Conservation (phyloP, 92 coral and sea anemone genomes). For the Montipora capitata region DNA sequence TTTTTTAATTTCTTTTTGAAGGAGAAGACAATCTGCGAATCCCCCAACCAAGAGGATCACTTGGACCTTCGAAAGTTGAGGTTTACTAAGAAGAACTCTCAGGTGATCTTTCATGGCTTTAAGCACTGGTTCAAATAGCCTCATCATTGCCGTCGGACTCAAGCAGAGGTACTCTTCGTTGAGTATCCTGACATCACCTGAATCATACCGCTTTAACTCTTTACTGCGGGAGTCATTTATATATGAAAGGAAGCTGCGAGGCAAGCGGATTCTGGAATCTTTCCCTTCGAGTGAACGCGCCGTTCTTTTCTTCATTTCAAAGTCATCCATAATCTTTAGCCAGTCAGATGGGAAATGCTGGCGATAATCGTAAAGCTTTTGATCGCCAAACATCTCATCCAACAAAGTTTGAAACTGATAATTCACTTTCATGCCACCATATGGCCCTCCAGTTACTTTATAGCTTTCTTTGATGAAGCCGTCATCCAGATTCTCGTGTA, state of each 20-base stretch:
- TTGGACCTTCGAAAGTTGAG: constrained; percentile 60
- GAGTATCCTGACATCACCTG: constrained; percentile 54
- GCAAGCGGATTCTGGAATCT: constrained; percentile 75
- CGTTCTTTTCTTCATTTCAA: constrained; percentile 76
- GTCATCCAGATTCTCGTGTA: constrained; percentile 65
- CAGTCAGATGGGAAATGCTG: constrained; percentile 76
- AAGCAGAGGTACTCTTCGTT: constrained; percentile 78
- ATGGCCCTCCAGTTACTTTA: constrained; percentile 74
- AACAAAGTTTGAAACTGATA: constrained; percentile 54
- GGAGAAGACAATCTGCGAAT: constrained; percentile 76
- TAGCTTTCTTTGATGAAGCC: constrained; percentile 71
- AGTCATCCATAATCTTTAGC: constrained; percentile 76
- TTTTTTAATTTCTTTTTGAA: constrained; percentile 64
- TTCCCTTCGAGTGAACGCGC: constrained; percentile 56
- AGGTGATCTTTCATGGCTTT: constrained; percentile 72
- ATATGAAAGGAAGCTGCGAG: constrained; percentile 63
- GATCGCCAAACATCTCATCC: constrained; percentile 67
- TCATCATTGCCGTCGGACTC: constrained; percentile 60
- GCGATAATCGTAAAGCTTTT: constrained; percentile 60
- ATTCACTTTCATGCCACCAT: constrained; percentile 77
- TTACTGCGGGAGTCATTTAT: constrained; percentile 53
- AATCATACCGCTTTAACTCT: constrained; percentile 31
- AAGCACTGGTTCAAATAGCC: constrained; percentile 74
- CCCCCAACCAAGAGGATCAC: constrained; percentile 86
- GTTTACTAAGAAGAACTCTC: constrained; percentile 38